These are phyloP conservation scores for Heliconius hortense DNA, from an alignment of 2,888 invertebrate genomes.

Conservation along the genomic window DNA sequence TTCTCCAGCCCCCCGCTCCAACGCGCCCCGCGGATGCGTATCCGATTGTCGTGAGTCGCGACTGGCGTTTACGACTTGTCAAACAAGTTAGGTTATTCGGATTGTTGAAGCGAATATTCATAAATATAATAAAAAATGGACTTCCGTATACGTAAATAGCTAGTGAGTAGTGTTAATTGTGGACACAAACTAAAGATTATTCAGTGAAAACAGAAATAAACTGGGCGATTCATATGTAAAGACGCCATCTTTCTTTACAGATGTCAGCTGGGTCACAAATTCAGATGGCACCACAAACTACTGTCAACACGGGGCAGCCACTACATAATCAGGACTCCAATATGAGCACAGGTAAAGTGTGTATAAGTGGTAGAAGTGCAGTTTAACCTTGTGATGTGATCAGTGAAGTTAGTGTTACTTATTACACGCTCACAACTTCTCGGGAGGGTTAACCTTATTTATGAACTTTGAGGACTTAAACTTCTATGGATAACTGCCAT, in stretches of 20 bases:
- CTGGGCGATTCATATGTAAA: slow-evolving; percentile 80
- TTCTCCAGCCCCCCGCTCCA: slow-evolving; percentile 59
- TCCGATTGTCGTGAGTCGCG: slow-evolving; percentile 77
- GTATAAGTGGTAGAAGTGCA: slow-evolving; percentile 72
- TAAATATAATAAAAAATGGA: slow-evolving; percentile 57
- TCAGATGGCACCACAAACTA: slow-evolving; percentile 98
- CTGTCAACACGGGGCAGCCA: slow-evolving; percentile 91
- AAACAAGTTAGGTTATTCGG: slow-evolving; percentile 79
- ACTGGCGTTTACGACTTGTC: slow-evolving; percentile 80
- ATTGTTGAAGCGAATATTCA: slow-evolving; percentile 57
- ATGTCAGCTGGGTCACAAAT: slow-evolving; percentile 98
- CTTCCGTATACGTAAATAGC: slow-evolving; percentile 55
- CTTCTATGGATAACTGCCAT: slow-evolving; percentile 65
- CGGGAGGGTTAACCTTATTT: slow-evolving; percentile 59
- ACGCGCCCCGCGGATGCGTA: slow-evolving; percentile 78
- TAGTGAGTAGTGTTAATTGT: slow-evolving; percentile 58
- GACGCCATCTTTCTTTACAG: slow-evolving; percentile 86
- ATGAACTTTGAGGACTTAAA: slow-evolving; percentile 58
- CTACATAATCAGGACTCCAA: slow-evolving; percentile 98
- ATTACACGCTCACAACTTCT: slow-evolving; percentile 51
- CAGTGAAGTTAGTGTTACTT: slow-evolving; percentile 69
- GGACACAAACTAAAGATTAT: slow-evolving; percentile 50
- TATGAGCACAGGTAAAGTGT: slow-evolving; percentile 94
- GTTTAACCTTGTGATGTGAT: slow-evolving; percentile 64
- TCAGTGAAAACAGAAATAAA: slow-evolving; percentile 54